Evolutionary conservation across 2,888 invertebrate genomes (phyloP).

Genomic region (Synergus itoensis): DNA sequence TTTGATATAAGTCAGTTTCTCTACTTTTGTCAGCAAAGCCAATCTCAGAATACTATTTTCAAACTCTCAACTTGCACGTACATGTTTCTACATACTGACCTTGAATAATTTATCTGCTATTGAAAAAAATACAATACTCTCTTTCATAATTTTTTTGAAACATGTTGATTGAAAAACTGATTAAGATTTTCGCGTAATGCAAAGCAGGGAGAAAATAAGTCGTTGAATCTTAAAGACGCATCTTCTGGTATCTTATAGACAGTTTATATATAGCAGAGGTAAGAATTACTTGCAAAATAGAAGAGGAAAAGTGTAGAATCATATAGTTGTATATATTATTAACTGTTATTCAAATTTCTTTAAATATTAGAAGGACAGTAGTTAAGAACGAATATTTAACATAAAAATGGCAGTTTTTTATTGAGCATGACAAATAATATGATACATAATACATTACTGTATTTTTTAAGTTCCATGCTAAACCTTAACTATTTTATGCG

Average conservation of each 20-base stretch:
- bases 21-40: background rate
- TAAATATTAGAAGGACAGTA: background rate
- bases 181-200: too few species aligned
- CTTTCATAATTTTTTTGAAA: background rate
- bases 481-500: background rate
- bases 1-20: background rate
- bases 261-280: too few species aligned
- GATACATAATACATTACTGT: conserved; percentile 2
- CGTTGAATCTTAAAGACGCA: too few species aligned
- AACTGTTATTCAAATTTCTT: background rate
- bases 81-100: background rate
- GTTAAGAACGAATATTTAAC: background rate
- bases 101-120: background rate
- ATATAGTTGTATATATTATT: too few species aligned
- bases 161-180: background rate
- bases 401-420: background rate
- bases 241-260: too few species aligned
- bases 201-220: too few species aligned
- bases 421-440: conserved; percentile 7
- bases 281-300: too few species aligned
- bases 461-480: background rate
- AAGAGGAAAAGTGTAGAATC: too few species aligned
- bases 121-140: background rate
- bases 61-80: background rate
- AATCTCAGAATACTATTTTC: background rate